Evolutionary conservation across 2,113 vertebrate species (phyloP).

Genomic region (Osmerus mordax): DNA sequence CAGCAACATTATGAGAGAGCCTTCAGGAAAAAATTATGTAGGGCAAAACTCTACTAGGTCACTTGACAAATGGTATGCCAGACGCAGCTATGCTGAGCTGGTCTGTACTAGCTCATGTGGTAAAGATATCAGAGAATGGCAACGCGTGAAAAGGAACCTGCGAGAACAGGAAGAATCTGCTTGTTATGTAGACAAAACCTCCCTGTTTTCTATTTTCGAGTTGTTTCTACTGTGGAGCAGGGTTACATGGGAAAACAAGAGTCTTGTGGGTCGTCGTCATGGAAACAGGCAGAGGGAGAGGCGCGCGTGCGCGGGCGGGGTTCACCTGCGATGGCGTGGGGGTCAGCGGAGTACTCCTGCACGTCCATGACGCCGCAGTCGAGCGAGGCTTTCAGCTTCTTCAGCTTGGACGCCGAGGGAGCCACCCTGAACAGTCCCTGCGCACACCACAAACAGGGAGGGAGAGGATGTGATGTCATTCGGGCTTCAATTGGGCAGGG

Average conservation of each 20-base stretch:
- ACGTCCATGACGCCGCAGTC: slow-evolving; percentile 96
- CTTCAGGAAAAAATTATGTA: slow-evolving; percentile 8
- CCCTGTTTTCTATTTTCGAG: no score
- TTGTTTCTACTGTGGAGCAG: not conserved
- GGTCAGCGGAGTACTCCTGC: slow-evolving; percentile 94
- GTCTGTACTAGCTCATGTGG: not conserved
- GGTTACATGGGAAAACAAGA: not conserved
- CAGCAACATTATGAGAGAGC: slow-evolving; percentile 22
- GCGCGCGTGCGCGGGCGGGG: slow-evolving; percentile 12
- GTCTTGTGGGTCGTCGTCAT: slow-evolving; percentile 38
- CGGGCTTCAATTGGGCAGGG: slow-evolving; percentile 15
- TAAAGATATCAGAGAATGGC: not conserved
- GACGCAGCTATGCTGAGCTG: not conserved
- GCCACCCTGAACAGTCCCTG: slow-evolving; percentile 97
- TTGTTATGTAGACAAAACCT: not conserved
- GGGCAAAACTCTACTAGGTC: slow-evolving; percentile 5
- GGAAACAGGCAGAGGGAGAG: slow-evolving; percentile 39
- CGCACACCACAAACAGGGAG: slow-evolving; percentile 35
- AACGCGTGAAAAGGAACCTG: not conserved
- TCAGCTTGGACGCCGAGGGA: slow-evolving; percentile 94
- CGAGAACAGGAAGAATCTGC: not conserved
- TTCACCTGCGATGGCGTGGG: slow-evolving; percentile 95
- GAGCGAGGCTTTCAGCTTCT: slow-evolving; percentile 96
- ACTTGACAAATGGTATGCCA: not conserved
- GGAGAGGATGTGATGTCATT: not conserved